These are phyloP conservation scores for Catharus ustulatus DNA, from an alignment of 2,797 vertebrate species.

Conservation along the genomic window DNA sequence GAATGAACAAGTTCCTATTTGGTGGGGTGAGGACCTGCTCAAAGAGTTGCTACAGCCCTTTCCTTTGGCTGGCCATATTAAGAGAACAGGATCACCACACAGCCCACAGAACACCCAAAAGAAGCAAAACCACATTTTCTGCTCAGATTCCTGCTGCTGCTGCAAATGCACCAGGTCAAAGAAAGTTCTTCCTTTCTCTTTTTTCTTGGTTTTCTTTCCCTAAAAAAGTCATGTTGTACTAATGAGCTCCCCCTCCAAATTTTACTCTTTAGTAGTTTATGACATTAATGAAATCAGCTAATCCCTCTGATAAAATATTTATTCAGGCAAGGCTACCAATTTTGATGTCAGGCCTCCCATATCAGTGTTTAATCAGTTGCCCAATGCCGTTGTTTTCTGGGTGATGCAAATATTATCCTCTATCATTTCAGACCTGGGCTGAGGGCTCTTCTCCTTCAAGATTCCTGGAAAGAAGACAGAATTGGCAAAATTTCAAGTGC, in stretches of 20 bases:
- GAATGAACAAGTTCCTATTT: neutral
- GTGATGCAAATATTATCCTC: neutral
- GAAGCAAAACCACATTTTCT: neutral
- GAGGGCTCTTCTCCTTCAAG: neutral
- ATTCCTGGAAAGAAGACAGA: neutral
- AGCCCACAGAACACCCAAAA: neutral
- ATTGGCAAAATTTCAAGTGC: neutral
- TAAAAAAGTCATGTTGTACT: neutral
- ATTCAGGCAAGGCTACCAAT: neutral
- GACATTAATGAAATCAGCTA: neutral
- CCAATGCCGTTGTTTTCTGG: neutral
- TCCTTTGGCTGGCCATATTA: neutral
- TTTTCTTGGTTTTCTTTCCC: neutral
- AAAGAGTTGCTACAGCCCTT: neutral
- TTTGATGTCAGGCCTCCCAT: neutral
- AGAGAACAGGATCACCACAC: neutral
- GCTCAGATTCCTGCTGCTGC: neutral
- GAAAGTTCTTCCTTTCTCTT: neutral
- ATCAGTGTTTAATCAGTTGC: neutral
- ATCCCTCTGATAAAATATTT: conserved; percentile 5
- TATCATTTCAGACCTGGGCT: neutral
- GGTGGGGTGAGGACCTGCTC: fast-evolving
- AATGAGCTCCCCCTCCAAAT: neutral
- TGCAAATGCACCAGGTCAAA: neutral
- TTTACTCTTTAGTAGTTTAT: neutral